These are phyloP conservation scores for Anhinga rufa DNA, from an alignment of 2,113 vertebrate species.

Conservation along the genomic window DNA sequence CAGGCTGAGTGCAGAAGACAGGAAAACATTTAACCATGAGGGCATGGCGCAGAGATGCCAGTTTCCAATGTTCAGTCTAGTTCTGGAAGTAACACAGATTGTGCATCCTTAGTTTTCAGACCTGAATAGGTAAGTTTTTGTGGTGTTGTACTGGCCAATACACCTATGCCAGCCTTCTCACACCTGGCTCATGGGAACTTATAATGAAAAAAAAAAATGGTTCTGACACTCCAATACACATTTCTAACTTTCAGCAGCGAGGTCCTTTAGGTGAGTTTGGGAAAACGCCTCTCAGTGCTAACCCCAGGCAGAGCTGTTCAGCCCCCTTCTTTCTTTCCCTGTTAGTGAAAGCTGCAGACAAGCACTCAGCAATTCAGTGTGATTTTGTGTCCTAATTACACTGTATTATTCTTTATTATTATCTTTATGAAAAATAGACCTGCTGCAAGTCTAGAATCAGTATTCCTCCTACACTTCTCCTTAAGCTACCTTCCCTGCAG, in stretches of 20 bases:
- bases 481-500: slow-evolving; percentile 5
- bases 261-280: neutral
- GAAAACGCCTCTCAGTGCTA: neutral
- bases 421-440: slow-evolving; percentile 28
- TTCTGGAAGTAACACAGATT: neutral
- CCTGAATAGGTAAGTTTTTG: neutral
- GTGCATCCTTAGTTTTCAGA: neutral
- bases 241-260: neutral
- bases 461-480: slow-evolving; percentile 43
- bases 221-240: neutral
- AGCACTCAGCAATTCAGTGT: neutral
- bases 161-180: neutral
- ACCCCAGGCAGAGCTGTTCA: neutral
- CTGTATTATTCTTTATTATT: neutral
- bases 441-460: slow-evolving; percentile 23
- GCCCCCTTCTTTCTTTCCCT: neutral
- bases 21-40: neutral
- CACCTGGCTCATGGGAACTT: neutral
- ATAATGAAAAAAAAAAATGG: neutral
- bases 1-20: neutral
- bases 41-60: neutral
- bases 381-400: slow-evolving; percentile 31
- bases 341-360: neutral
- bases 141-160: neutral
- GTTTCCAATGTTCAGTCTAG: neutral